Conservation (phyloP, 2,113 vertebrate genomes). For the Pseudois nayaur region DNA sequence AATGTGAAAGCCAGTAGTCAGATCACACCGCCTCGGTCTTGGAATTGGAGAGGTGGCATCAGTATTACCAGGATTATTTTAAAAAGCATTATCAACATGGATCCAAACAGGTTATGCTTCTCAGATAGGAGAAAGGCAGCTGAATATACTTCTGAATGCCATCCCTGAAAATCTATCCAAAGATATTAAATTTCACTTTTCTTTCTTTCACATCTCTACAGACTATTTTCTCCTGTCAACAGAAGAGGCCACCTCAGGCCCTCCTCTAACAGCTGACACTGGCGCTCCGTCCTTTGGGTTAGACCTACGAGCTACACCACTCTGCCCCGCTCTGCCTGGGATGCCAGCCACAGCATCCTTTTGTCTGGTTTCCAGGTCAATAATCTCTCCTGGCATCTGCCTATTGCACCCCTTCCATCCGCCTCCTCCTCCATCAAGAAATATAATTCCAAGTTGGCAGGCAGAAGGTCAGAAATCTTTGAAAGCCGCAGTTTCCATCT, state of each 20-base stretch:
- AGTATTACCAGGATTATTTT: background rate
- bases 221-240: background rate
- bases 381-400: constrained; percentile 57
- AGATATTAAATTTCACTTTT: constrained; percentile 26
- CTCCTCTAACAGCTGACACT: background rate
- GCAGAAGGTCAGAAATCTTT: constrained; percentile 63
- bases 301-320: background rate
- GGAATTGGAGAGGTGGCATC: background rate
- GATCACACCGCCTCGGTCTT: background rate
- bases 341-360: background rate
- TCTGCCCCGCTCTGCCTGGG: background rate
- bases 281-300: background rate
- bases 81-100: background rate
- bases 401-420: constrained; percentile 4
- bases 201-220: background rate
- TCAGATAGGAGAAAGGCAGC: background rate
- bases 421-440: constrained; percentile 27
- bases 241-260: background rate
- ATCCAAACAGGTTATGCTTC: background rate
- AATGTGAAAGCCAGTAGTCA: background rate
- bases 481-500: background rate
- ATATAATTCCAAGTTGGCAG: constrained; percentile 42
- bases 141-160: background rate
- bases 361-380: constrained; percentile 29
- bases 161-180: background rate